These are phyloP conservation scores for Smutsia temminckii DNA, from an alignment of 2,797 vertebrate genomes.

Conservation along the genomic window DNA sequence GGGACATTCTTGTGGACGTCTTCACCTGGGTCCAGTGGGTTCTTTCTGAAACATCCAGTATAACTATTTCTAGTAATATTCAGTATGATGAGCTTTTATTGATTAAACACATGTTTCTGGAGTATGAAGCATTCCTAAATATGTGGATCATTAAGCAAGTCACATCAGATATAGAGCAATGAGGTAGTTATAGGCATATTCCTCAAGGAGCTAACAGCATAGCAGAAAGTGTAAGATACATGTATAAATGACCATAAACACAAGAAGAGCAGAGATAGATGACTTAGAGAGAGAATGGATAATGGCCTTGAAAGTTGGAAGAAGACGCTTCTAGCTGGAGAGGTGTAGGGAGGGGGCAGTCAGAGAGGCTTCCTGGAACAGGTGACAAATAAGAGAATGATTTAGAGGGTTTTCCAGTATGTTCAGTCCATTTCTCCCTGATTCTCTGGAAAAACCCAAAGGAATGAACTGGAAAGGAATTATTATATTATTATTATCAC, in stretches of 20 bases:
- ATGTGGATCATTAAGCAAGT: not conserved
- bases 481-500: not conserved
- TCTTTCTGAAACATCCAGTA: not conserved
- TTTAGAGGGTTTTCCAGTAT: not conserved
- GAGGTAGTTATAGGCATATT: not conserved
- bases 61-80: not conserved
- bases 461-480: not conserved
- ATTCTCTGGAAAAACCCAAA: not conserved
- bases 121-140: not conserved
- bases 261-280: not conserved
- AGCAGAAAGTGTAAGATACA: not conserved
- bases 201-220: not conserved
- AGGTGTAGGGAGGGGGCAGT: not conserved
- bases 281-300: not conserved
- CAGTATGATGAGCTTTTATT: not conserved
- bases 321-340: not conserved
- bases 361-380: not conserved
- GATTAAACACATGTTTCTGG: not conserved
- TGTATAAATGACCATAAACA: not conserved
- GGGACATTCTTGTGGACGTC: not conserved
- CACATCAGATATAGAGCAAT: not conserved
- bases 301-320: not conserved
- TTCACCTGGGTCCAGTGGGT: not conserved
- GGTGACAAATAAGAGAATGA: not conserved
- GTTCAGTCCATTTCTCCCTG: not conserved